Percentiles rank a stretch among this genome's conserved stretches.
Conservation (phyloP, 2,113 vertebrate genomes). For the Nerophis ophidion region DNA sequence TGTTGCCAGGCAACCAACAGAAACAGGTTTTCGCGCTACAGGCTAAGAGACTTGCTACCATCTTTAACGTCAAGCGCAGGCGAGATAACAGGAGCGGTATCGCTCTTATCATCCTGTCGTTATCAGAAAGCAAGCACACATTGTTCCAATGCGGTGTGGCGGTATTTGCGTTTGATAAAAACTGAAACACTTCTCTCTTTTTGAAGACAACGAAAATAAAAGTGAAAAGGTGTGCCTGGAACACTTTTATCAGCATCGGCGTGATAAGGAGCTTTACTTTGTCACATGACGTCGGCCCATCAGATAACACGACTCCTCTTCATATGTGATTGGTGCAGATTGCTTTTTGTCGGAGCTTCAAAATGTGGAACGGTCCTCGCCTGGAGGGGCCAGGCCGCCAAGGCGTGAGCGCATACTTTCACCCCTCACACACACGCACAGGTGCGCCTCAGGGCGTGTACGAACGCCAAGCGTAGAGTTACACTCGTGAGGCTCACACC, state of each 20-base stretch:
- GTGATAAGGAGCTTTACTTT: constrained; percentile 25
- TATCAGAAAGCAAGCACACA: background rate
- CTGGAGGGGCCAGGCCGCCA: constrained; percentile 51
- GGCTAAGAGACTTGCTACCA: background rate
- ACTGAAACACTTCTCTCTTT: background rate
- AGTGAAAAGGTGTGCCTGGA: background rate
- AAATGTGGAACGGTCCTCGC: constrained; percentile 34
- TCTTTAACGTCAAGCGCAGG: background rate
- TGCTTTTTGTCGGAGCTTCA: constrained; percentile 35
- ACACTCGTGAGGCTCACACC: constrained; percentile 37
- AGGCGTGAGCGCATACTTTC: constrained; percentile 57
- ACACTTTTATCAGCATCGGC: constrained; percentile 5
- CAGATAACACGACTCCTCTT: constrained; percentile 29
- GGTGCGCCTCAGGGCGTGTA: constrained; percentile 48
- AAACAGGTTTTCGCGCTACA: background rate
- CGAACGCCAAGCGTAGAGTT: constrained; percentile 58
- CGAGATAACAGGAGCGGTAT: background rate
- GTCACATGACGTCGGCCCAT: no score
- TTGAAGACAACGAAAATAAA: constrained; percentile 1
- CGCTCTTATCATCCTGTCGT: background rate
- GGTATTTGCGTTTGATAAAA: background rate
- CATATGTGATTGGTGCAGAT: constrained; percentile 28
- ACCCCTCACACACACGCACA: constrained; percentile 50
- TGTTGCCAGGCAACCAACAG: background rate
- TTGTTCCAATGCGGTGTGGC: background rate